These are phyloP conservation scores for Campoletis raptor DNA, from an alignment of 2,888 invertebrate species.

Conservation along the genomic window DNA sequence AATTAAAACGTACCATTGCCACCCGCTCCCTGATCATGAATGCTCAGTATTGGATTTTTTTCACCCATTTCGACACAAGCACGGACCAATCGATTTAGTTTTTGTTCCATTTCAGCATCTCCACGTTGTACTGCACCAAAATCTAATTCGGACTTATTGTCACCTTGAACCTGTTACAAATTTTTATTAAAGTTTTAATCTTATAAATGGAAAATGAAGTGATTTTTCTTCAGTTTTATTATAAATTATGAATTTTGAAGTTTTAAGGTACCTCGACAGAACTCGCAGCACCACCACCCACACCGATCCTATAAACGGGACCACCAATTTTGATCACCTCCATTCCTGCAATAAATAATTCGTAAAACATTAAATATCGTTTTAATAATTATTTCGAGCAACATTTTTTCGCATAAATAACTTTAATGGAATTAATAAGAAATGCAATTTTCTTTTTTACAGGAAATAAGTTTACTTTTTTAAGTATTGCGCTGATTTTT, in stretches of 20 bases:
- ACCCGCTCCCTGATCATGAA: slow-evolving; percentile 99
- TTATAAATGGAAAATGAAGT: not conserved
- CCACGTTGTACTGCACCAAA: slow-evolving; percentile 99
- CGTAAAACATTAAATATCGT: slow-evolving; percentile 40
- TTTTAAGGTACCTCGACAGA: slow-evolving; percentile 90
- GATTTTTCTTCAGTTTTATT: not conserved
- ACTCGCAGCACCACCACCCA: slow-evolving; percentile 99
- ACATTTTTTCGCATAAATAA: not conserved
- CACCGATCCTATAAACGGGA: slow-evolving; percentile 98
- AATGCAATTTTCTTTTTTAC: not conserved
- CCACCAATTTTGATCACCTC: slow-evolving; percentile 98
- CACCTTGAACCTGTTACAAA: slow-evolving; percentile 91
- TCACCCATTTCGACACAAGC: slow-evolving; percentile 94
- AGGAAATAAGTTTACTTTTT: not conserved
- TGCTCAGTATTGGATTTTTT: slow-evolving; percentile 95
- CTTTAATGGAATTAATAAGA: not conserved
- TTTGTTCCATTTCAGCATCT: slow-evolving; percentile 99
- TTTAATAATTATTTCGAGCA: not conserved
- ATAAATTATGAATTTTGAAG: not conserved
- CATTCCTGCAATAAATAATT: slow-evolving; percentile 88
- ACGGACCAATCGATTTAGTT: slow-evolving; percentile 96
- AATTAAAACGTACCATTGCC: slow-evolving; percentile 89
- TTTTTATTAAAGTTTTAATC: not conserved
- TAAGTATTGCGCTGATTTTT: not conserved
- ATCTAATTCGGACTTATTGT: slow-evolving; percentile 94